These are phyloP conservation scores for Alviniconcha strummeri DNA, from an alignment of 2,888 invertebrate genomes.

Conservation along the genomic window DNA sequence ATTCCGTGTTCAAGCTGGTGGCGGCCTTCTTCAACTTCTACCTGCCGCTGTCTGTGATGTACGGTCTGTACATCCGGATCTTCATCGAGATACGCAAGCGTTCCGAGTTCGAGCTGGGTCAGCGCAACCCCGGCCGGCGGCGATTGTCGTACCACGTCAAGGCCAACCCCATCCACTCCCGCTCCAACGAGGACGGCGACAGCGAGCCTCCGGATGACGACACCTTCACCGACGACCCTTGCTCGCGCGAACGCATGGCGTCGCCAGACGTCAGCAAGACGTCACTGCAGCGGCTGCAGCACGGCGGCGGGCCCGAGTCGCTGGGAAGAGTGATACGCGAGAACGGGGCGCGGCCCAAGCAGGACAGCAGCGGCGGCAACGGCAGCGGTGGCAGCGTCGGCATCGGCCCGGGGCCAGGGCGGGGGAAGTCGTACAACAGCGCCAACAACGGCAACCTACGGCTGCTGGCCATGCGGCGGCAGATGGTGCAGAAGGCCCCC, in stretches of 20 bases:
- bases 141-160: conserved; percentile 40
- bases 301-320: background rate
- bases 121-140: conserved; percentile 53
- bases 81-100: conserved; percentile 75
- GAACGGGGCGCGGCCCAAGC: conserved; percentile 28
- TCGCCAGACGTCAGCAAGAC: conserved; percentile 11
- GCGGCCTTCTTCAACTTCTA: conserved; percentile 77
- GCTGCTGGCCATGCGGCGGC: conserved; percentile 35
- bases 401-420: background rate
- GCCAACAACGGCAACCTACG: conserved; percentile 35
- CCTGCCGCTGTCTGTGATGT: conserved; percentile 76
- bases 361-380: conserved; percentile 13
- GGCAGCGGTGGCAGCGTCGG: background rate
- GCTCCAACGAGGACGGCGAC: conserved; percentile 27
- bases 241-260: conserved; percentile 10
- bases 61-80: conserved; percentile 74
- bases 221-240: conserved; percentile 39
- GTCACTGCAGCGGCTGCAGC: conserved; percentile 10
- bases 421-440: conserved; percentile 3
- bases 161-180: conserved; percentile 34
- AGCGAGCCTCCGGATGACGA: conserved; percentile 48
- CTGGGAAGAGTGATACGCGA: conserved; percentile 9
- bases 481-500: conserved; percentile 16
- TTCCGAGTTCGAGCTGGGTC: conserved; percentile 71
- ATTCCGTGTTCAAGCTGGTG: conserved; percentile 74